Evolutionary conservation across 2,888 invertebrate species (phyloP).

Genomic region (Lasioglossum leucozonium): DNA sequence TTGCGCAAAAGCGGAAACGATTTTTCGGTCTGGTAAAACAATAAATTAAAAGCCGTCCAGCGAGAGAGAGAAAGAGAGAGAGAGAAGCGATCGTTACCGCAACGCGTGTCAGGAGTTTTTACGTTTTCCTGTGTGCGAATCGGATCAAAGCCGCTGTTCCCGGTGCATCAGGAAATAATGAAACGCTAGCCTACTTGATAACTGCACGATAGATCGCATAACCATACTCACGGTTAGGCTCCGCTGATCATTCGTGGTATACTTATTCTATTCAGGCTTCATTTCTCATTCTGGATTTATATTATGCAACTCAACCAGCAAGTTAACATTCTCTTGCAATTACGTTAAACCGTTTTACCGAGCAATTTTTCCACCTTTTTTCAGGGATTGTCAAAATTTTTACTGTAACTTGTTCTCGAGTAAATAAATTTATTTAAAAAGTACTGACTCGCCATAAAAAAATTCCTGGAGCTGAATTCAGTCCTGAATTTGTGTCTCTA

Average conservation of each 20-base stretch:
- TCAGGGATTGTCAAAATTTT: no score
- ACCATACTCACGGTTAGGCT: neutral
- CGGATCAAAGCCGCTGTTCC: neutral
- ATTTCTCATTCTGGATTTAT: neutral
- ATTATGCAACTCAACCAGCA: neutral
- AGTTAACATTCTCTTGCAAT: neutral
- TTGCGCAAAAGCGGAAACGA: constrained; percentile 55
- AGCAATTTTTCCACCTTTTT: no score
- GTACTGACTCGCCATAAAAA: no score
- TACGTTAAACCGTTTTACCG: neutral
- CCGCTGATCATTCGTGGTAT: neutral
- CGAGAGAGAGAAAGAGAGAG: neutral
- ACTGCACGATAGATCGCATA: neutral
- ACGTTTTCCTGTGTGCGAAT: neutral
- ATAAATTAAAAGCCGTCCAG: constrained; percentile 41
- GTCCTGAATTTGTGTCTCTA: no score
- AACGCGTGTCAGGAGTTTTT: constrained; percentile 1
- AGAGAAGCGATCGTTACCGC: constrained; percentile 11
- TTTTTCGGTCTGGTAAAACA: constrained; percentile 42
- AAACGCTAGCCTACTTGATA: neutral
- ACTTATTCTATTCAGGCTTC: neutral
- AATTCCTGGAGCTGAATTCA: no score
- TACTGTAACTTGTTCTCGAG: neutral
- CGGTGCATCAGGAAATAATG: constrained; percentile 17
- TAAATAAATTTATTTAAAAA: neutral